phyloP scores from a whole-genome alignment of 2,113 vertebrate genomes.

The Zosterops borbonicus region DNA sequence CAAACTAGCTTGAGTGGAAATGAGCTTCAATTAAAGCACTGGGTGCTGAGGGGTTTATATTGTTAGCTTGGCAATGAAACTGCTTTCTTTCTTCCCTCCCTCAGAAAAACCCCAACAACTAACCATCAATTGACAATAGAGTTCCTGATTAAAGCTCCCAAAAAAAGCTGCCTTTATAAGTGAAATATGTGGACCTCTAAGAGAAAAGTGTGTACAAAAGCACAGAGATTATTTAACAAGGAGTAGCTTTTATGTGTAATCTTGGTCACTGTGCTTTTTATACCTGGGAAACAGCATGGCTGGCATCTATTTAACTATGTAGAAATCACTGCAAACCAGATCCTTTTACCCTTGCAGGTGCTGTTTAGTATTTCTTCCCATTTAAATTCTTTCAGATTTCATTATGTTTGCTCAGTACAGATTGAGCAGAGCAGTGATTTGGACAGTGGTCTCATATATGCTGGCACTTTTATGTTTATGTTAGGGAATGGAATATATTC shows the following conservation, averaged over 20 bases:
- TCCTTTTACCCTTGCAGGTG: background rate
- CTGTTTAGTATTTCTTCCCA: background rate
- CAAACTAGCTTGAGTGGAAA: background rate
- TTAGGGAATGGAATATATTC: background rate
- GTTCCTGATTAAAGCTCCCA: background rate
- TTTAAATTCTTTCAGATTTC: background rate
- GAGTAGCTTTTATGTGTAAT: background rate
- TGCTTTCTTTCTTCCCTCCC: background rate
- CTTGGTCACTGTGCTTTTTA: background rate
- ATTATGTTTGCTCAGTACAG: background rate
- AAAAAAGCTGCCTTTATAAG: background rate
- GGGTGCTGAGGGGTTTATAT: background rate
- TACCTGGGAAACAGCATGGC: background rate
- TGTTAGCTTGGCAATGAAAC: background rate
- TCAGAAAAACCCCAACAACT: background rate
- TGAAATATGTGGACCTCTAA: background rate
- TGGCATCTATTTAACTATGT: background rate
- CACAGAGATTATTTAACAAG: background rate
- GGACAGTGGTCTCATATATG: background rate
- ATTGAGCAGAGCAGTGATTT: background rate
- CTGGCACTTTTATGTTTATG: background rate
- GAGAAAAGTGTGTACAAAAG: background rate
- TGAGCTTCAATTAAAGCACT: background rate
- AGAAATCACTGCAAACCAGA: background rate
- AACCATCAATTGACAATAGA: background rate